Conservation (phyloP, 92 coral and sea anemone genomes). For the Phenganax stokvisi region DNA sequence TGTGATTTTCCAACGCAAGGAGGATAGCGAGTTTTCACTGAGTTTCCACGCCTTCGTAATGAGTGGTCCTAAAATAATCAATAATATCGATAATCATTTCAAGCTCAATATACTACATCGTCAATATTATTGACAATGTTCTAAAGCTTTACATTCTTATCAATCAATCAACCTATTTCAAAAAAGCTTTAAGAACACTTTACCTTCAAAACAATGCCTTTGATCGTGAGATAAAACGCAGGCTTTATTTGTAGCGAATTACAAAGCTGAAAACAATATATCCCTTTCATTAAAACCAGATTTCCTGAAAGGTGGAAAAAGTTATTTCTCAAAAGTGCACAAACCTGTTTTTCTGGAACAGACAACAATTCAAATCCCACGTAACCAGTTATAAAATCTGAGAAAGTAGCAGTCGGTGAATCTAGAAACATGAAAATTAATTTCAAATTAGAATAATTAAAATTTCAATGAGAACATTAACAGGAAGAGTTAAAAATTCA, state of each 20-base stretch:
- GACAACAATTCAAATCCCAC: conserved; percentile 73
- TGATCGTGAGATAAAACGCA: conserved; percentile 88
- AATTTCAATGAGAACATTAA: too few relatives aligned
- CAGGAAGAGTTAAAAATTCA: too few relatives aligned
- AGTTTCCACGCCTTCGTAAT: conserved; percentile 83
- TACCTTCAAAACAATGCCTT: conserved; percentile 87
- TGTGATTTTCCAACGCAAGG: conserved; percentile 94
- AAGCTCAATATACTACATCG: background rate
- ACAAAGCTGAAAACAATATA: conserved; percentile 56
- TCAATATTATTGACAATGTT: too few relatives aligned
- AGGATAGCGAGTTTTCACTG: conserved; percentile 94
- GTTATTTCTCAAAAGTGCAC: background rate
- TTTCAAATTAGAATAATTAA: background rate
- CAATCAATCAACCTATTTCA: too few relatives aligned
- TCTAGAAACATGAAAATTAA: background rate
- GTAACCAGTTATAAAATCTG: conserved; percentile 79
- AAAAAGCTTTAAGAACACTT: background rate
- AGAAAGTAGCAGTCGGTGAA: conserved; percentile 45
- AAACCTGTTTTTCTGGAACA: conserved; percentile 75
- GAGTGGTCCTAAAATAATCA: conserved; percentile 64
- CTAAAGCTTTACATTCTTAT: too few relatives aligned
- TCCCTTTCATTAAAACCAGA: too few relatives aligned
- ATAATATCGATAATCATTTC: background rate
- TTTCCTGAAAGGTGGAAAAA: too few relatives aligned
- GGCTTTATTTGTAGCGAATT: conserved; percentile 85